A percentile compares a stretch with the other conserved stretches of the same genome.
Conservation (phyloP, 2,797 vertebrate species). For the Amblyraja radiata region DNA sequence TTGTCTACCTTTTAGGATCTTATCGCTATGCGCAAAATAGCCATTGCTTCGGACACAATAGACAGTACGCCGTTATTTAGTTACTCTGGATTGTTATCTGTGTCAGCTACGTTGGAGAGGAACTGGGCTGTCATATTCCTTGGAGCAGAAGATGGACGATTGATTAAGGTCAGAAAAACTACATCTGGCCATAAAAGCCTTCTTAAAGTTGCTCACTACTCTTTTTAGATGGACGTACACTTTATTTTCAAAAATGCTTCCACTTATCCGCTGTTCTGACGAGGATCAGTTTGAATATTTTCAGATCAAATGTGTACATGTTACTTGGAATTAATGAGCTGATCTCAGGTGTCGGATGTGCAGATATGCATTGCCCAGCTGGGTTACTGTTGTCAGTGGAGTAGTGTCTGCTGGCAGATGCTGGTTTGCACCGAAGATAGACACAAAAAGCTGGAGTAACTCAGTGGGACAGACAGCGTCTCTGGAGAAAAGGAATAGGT, state of each 20-base stretch:
- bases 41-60: no score
- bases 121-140: conserved; percentile 14
- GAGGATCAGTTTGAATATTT: background rate
- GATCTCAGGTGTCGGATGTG: background rate
- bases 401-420: background rate
- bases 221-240: background rate
- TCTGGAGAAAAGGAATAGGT: no score
- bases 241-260: background rate
- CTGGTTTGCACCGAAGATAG: no score
- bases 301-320: background rate
- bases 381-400: background rate
- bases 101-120: background rate
- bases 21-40: fast-evolving
- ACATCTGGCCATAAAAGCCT: background rate
- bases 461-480: no score
- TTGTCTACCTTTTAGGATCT: no score
- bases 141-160: background rate
- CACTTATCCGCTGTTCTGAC: background rate
- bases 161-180: conserved; percentile 28
- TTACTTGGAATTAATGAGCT: background rate
- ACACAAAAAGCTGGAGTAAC: no score
- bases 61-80: background rate
- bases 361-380: background rate
- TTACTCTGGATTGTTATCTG: background rate
- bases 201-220: no score